Conservation (phyloP, 2,888 invertebrate genomes). For the Pterostichus niger region DNA sequence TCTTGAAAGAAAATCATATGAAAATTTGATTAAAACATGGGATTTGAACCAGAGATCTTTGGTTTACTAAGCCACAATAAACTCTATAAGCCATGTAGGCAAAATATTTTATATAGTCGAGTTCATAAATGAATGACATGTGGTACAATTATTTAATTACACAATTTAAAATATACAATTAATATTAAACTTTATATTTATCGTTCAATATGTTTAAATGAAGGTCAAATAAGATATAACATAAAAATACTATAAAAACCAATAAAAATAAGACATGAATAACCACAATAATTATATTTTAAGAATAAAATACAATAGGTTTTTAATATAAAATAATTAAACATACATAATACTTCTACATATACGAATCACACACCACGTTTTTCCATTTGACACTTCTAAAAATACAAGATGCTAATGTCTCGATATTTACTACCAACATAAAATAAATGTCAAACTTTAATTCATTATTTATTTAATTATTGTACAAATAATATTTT, state of each 20-base stretch:
- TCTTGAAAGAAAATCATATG: slow-evolving; percentile 12
- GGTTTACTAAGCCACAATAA: slow-evolving; percentile 16
- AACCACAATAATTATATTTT: slow-evolving; percentile 13
- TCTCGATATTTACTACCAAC: slow-evolving; percentile 11
- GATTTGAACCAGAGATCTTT: slow-evolving; percentile 49
- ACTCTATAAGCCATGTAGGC: slow-evolving; percentile 17
- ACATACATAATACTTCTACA: slow-evolving; percentile 21
- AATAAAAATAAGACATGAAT: slow-evolving; percentile 4
- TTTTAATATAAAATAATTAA: neutral
- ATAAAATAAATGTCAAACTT: slow-evolving; percentile 4
- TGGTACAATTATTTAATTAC: neutral
- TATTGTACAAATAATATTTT: neutral
- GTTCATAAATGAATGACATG: neutral
- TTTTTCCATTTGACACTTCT: slow-evolving; percentile 36
- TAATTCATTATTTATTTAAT: neutral
- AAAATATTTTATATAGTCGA: neutral
- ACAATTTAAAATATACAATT: slow-evolving; percentile 1
- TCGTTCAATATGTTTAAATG: slow-evolving; percentile 8
- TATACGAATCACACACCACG: slow-evolving; percentile 16
- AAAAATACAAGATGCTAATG: neutral
- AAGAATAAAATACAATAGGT: slow-evolving; percentile 16
- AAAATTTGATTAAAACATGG: slow-evolving; percentile 16
- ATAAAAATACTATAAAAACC: slow-evolving; percentile 2
- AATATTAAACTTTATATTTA: neutral
- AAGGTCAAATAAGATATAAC: slow-evolving; percentile 7